Evolutionary conservation across 2,888 invertebrate genomes (phyloP), one percentile per base, ranked within the genome.

Genomic region (Polyploca ridens): DNA sequence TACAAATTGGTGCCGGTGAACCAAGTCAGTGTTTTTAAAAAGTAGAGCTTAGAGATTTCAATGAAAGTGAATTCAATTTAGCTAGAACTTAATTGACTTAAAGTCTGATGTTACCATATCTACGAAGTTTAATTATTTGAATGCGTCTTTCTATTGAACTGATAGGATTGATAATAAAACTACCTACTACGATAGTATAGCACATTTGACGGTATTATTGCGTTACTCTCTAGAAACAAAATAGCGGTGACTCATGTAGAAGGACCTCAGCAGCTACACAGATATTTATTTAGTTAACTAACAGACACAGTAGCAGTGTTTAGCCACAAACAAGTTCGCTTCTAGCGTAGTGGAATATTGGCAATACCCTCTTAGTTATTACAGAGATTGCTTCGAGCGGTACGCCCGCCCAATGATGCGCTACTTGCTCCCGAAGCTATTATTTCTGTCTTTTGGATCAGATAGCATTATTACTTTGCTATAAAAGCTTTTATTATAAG

Each of bases 331-430:
- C 61, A 61, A 61, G 41, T 61, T 41, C 27, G 19, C 61, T 61
- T 19, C 44, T 61, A 10, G 61, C 61, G 38, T 13, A 14, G 61
- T 54, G 35, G 60, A 60, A 60, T 60, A 83, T 82, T 82, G 77
- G 75, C 75, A 78, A 72, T 76, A 77, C 78, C 71, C 74, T 73
- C 73, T 73, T 69, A 44, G 62, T 69, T 79, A 79, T 83, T 79
- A 81, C 75, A 67, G 75, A 73, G 71, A 82, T 79, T 77, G 76
- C 78, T 71, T 69, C 71, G 65, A 69, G 68, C 62, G 65, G 68
- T 66, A 59, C 65, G 62, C 66, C 27, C 68, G 66, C 67, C 62
- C 69, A 63, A 67, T 66, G 68, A 68, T 69, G 69, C 65, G 69
- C 68, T 69, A 66, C 70, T 68, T 71, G 63, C 70, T 61, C 66